These are phyloP conservation scores for Porphyrio hochstetteri DNA, from an alignment of 2,113 vertebrate genomes.

Conservation along the genomic window DNA sequence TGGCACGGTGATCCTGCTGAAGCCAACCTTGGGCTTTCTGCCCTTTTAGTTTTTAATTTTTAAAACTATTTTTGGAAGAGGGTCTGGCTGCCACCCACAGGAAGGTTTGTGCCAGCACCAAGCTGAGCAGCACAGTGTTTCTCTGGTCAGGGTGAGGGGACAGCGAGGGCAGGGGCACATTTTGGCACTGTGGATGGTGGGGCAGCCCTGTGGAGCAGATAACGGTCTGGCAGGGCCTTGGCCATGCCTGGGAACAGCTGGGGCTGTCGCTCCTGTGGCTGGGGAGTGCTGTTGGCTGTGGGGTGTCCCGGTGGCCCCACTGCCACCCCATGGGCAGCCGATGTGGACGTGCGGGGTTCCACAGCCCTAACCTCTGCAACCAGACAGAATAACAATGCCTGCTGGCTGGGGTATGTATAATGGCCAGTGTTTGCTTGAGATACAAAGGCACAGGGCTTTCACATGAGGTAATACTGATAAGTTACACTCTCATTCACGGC, in stretches of 20 bases:
- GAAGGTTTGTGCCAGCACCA: background rate
- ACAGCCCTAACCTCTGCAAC: conserved; percentile 57
- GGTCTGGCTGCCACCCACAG: background rate
- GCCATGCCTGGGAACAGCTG: background rate
- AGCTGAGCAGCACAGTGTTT: background rate
- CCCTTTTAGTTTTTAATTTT: background rate
- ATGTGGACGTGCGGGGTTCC: conserved; percentile 51
- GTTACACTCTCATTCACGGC: background rate
- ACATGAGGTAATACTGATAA: conserved; percentile 72
- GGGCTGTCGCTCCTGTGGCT: accelerated
- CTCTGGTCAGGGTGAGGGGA: background rate
- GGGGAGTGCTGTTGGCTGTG: accelerated
- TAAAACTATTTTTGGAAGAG: background rate
- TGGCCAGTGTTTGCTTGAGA: conserved; percentile 66
- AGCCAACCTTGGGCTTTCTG: background rate
- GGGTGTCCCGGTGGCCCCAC: background rate
- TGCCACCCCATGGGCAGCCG: background rate
- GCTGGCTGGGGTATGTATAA: conserved; percentile 50
- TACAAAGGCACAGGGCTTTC: conserved; percentile 68
- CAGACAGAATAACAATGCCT: conserved; percentile 65
- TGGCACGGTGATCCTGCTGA: background rate
- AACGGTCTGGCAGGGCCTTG: background rate
- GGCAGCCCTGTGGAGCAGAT: background rate
- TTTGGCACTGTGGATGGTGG: accelerated
- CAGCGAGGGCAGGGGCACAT: background rate